Base-by-base conservation (phyloP, 2,113 vertebrate genomes). In the Labeo catla region DNA sequence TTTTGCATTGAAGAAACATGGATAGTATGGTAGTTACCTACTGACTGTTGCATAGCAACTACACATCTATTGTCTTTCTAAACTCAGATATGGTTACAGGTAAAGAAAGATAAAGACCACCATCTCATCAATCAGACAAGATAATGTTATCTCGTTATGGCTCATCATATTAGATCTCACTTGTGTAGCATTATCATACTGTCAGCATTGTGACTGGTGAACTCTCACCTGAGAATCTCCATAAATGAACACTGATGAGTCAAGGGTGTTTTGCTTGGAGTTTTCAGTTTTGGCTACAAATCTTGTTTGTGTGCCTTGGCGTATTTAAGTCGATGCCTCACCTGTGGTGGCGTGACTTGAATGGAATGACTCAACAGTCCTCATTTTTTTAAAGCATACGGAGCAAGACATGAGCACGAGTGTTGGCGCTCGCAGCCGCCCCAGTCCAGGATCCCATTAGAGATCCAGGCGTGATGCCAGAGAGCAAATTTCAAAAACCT, bases 271-370 rank as follows among this genome's bases (percentile, higher is more conserved):
- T 77, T 83, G 54, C 43, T 54, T 15, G 2, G 5, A 59, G 13
- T 52, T 49, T 52, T 36, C 19, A 39, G 65, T n/a, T 73, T 86
- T 87, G 72, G 83, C 78, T 19, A 23, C 10, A 43, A 16, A 16
- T 87, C 36, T 87, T 85, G 77, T 85, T 87, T 77, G 50, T 79
- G 61, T 84, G 43, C 65, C 23, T 54, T 34, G 52, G 45, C 1
- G 4, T 36, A n/a, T 78, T 72, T 43, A 74, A 52, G 36, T 36
- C 4, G 28, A 21, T 52, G 59, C 47, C 34, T 89, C 54, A 83
- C 73, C 54, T 85, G 73, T 50, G 19, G 12, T 47, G n/a, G 49
- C n/a, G 28, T 45, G 19, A 78, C 63, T 65, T 49, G 61, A 81
- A 65, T 81, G 45, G 61, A 81, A 49, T 43, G 11, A 45, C 59